Conservation (phyloP, 2,888 invertebrate species). For the Eilema griseolum region DNA sequence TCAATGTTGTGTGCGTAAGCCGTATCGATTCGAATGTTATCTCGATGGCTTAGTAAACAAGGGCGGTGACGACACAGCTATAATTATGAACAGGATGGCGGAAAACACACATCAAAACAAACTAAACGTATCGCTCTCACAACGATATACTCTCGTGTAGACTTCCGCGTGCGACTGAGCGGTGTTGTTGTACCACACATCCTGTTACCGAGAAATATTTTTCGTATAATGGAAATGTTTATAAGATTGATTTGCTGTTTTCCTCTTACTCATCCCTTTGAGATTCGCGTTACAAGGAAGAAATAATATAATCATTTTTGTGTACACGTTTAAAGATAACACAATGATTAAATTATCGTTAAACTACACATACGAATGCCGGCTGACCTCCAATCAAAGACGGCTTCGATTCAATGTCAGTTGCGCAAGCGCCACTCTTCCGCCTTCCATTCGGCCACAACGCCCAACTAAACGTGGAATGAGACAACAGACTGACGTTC, state of each 20-base stretch:
- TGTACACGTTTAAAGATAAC: slow-evolving; percentile 44
- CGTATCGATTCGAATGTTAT: slow-evolving; percentile 35
- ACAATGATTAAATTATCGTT: slow-evolving; percentile 67
- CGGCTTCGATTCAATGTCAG: slow-evolving; percentile 83
- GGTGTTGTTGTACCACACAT: slow-evolving; percentile 61
- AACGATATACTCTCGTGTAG: slow-evolving; percentile 51
- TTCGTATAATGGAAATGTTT: slow-evolving; percentile 55
- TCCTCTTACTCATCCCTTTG: slow-evolving; percentile 59
- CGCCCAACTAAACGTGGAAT: slow-evolving; percentile 72
- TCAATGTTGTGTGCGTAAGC: slow-evolving; percentile 30
- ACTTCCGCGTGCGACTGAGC: slow-evolving; percentile 58
- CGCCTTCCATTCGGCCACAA: slow-evolving; percentile 70
- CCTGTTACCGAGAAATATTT: slow-evolving; percentile 68
- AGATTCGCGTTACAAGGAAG: slow-evolving; percentile 39
- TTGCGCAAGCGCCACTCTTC: slow-evolving; percentile 85
- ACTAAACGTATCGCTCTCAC: slow-evolving; percentile 56
- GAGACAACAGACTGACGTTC: slow-evolving; percentile 50
- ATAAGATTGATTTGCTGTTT: slow-evolving; percentile 55
- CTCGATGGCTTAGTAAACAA: slow-evolving; percentile 34
- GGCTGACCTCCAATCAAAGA: slow-evolving; percentile 78
- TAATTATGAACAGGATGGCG: slow-evolving; percentile 55
- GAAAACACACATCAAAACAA: slow-evolving; percentile 62
- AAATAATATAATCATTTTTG: slow-evolving; percentile 55
- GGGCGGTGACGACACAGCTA: slow-evolving; percentile 40
- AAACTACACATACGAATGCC: slow-evolving; percentile 73